A percentile compares a stretch with the other conserved stretches of the same genome.
Evolutionary conservation across 2,888 invertebrate genomes (phyloP).

Genomic region (Drosophila cracens): DNA sequence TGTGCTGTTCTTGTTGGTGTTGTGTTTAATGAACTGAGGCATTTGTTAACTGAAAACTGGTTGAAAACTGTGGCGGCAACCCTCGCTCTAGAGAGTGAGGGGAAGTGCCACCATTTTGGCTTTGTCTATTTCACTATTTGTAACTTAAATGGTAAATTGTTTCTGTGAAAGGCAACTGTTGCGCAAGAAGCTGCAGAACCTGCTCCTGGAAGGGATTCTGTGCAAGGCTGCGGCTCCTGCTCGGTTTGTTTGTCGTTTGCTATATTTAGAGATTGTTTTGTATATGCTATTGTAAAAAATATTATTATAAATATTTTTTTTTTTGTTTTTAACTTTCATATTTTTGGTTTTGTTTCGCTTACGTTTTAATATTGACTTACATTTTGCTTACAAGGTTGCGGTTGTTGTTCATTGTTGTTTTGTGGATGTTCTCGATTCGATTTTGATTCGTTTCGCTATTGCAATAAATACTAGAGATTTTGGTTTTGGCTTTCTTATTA

Average conservation of each 20-base stretch:
- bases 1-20: conserved; percentile 48
- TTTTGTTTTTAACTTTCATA: conserved; percentile 5
- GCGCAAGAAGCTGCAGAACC: conserved; percentile 57
- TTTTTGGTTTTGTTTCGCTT: conserved; percentile 45
- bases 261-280: conserved; percentile 72
- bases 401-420: conserved; percentile 51
- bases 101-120: conserved; percentile 50
- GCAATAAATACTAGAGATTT: conserved; percentile 64
- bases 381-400: conserved; percentile 66
- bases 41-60: conserved; percentile 71
- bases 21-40: conserved; percentile 62
- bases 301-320: conserved; percentile 74
- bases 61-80: conserved; percentile 60
- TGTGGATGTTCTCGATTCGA: conserved; percentile 49
- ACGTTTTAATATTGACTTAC: conserved; percentile 64
- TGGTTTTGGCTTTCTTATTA: conserved; percentile 54
- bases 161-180: conserved; percentile 80
- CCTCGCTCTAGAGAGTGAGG: conserved; percentile 14
- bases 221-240: conserved; percentile 52
- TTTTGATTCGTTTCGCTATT: conserved; percentile 71
- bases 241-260: conserved; percentile 79
- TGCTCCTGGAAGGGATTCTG: conserved; percentile 20
- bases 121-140: conserved; percentile 76
- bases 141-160: conserved; percentile 80
- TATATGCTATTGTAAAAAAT: conserved; percentile 80